Percentiles rank a stretch among this genome's conserved stretches.
These are phyloP conservation scores for Elymnias hypermnestra DNA, from an alignment of 1,140 invertebrate genomes.

Conservation along the genomic window DNA sequence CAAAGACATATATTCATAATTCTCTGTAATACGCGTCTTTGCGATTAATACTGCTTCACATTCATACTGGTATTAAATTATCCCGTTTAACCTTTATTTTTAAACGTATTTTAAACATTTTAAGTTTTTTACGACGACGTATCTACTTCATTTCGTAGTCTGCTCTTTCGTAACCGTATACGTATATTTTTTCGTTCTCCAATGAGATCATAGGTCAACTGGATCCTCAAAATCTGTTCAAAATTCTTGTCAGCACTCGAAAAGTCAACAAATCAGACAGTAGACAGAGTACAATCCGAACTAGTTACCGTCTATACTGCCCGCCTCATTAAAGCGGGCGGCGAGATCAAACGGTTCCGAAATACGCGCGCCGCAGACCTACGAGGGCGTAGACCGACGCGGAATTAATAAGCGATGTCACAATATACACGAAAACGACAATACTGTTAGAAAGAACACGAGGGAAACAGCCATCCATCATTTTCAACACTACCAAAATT, in stretches of 20 bases:
- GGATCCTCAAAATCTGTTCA: conserved; percentile 15
- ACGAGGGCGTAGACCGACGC: conserved; percentile 35
- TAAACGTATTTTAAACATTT: too few relatives aligned
- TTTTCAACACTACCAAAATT: too few relatives aligned
- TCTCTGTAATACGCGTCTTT: too few relatives aligned
- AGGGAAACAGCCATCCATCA: background rate
- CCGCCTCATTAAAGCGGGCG: conserved; percentile 65
- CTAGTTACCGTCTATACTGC: conserved; percentile 59
- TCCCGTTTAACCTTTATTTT: too few relatives aligned
- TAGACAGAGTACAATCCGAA: conserved; percentile 52
- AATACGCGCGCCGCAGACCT: conserved; percentile 57
- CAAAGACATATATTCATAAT: too few relatives aligned
- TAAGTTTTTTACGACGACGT: too few relatives aligned
- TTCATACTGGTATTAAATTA: too few relatives aligned
- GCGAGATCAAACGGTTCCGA: conserved; percentile 68
- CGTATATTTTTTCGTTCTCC: conserved; percentile 3
- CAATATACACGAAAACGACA: conserved; percentile 10
- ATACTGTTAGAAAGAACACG: conserved; percentile 1
- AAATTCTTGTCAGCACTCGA: conserved; percentile 13
- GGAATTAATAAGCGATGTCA: conserved; percentile 23
- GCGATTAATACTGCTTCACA: too few relatives aligned
- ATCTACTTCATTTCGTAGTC: background rate
- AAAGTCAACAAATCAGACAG: conserved; percentile 37
- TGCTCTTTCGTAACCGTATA: too few relatives aligned
- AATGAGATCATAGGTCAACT: background rate